These are phyloP conservation scores for Artibeus lituratus DNA, from an alignment of 2,797 vertebrate genomes.

Conservation along the genomic window DNA sequence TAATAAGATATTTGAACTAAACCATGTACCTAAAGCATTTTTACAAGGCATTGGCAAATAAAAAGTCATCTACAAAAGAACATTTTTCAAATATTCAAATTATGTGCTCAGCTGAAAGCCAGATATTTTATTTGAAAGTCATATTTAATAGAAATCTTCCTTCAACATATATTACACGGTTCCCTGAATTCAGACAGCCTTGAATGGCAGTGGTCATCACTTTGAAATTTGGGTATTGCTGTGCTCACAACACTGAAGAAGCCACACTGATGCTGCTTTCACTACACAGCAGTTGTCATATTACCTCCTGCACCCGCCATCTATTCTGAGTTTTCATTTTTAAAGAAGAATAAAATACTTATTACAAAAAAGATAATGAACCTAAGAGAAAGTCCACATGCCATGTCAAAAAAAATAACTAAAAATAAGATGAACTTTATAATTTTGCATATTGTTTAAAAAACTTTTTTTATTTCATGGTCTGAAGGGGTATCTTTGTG, in stretches of 20 bases:
- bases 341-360: not conserved
- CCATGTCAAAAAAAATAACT: not conserved
- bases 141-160: not conserved
- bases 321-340: not conserved
- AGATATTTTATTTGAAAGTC: not conserved
- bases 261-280: not conserved
- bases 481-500: not conserved
- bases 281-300: not conserved
- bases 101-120: not conserved
- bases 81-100: not conserved
- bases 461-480: not conserved
- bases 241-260: not conserved
- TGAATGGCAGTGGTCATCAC: not conserved
- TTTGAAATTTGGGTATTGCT: not conserved
- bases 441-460: not conserved
- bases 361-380: not conserved
- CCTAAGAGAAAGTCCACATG: not conserved
- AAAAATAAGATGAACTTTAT: not conserved
- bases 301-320: not conserved
- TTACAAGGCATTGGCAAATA: not conserved
- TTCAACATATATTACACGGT: not conserved
- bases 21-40: not conserved
- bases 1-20: not conserved
- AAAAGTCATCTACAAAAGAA: not conserved
- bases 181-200: not conserved